Conservation (phyloP, 2,113 vertebrate species). For the Lycocorax pyrrhopterus region DNA sequence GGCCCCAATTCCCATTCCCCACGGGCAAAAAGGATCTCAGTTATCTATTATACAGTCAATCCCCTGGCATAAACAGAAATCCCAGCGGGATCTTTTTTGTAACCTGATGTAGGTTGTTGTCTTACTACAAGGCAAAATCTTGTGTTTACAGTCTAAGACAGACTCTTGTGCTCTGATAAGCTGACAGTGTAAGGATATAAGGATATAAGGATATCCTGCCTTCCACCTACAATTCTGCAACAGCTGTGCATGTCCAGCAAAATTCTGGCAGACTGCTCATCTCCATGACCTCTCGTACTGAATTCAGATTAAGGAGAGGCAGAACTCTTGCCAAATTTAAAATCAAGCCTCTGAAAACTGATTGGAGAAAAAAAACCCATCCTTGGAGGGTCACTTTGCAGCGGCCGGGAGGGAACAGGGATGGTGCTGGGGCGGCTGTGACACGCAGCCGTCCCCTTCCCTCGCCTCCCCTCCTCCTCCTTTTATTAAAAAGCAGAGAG, state of each 20-base stretch:
- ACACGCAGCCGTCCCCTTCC: constrained; percentile 1
- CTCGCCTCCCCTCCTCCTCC: background rate
- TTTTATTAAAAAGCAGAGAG: constrained; percentile 73
- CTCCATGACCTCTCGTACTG: background rate
- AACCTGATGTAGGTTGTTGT: background rate
- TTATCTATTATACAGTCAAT: background rate
- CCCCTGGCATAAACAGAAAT: background rate
- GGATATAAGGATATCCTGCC: background rate
- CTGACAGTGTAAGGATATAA: background rate
- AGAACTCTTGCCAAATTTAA: background rate
- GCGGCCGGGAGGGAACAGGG: background rate
- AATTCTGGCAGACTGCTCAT: background rate
- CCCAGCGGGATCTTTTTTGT: background rate
- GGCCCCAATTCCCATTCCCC: background rate
- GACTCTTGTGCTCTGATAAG: background rate
- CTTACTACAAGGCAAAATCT: background rate
- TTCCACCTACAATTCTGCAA: background rate
- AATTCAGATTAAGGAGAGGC: background rate
- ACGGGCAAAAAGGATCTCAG: background rate
- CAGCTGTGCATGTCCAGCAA: background rate
- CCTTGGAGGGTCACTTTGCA: background rate
- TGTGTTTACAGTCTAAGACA: background rate
- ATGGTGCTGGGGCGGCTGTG: background rate
- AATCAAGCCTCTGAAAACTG: background rate
- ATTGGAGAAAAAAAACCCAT: no score